Conservation (phyloP, 2,888 invertebrate species). For the Ceramica pisi region DNA sequence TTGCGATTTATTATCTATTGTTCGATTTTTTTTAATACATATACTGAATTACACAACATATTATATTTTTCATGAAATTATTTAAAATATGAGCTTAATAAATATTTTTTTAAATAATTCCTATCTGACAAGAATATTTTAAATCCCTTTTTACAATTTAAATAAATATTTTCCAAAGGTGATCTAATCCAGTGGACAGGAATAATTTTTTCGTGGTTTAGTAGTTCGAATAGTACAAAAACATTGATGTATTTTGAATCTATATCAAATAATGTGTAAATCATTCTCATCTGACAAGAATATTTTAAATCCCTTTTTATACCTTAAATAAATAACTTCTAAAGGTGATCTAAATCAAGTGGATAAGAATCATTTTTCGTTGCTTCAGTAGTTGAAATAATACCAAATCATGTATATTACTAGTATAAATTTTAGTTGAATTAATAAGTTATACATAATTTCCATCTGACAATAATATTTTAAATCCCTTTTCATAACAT, state of each 20-base stretch:
- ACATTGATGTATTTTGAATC: too few species aligned
- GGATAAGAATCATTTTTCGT: too few species aligned
- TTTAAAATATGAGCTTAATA: not conserved
- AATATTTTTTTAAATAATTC: not conserved
- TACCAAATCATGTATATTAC: too few species aligned
- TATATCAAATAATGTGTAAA: too few species aligned
- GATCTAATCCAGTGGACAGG: conserved; percentile 25
- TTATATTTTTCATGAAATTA: not conserved
- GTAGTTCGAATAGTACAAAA: not conserved
- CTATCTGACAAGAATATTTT: conserved; percentile 38
- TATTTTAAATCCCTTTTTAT: too few species aligned
- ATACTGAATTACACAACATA: not conserved
- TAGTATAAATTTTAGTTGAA: too few species aligned
- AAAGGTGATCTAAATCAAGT: too few species aligned
- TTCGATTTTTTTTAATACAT: not conserved
- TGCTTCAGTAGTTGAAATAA: too few species aligned
- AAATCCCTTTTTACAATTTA: conserved; percentile 30
- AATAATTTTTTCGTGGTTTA: not conserved
- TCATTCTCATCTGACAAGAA: too few species aligned
- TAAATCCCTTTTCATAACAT: too few species aligned
- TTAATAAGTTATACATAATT: not conserved
- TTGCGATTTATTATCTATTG: conserved; percentile 16
- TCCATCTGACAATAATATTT: not conserved
- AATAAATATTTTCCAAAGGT: conserved; percentile 23
- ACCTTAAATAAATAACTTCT: too few species aligned